Evolutionary conservation across 2,797 vertebrate genomes (phyloP).

Genomic region (Rhynchotus rufescens): DNA sequence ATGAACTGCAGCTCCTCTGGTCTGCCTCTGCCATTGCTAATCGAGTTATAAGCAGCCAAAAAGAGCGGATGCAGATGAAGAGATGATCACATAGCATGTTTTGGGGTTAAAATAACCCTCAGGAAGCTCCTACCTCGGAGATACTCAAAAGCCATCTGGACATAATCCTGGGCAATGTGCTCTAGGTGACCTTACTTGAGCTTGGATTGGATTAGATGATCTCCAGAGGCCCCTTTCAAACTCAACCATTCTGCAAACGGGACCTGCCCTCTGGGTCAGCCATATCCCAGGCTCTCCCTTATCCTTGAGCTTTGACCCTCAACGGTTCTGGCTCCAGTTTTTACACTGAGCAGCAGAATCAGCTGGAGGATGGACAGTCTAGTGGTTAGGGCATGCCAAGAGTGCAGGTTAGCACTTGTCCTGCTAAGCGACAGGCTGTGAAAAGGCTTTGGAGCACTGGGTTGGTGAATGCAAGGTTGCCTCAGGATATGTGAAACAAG

Average conservation of each 20-base stretch:
- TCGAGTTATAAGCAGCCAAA: neutral
- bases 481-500: neutral
- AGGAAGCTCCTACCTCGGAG: too few species aligned
- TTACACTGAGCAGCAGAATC: neutral
- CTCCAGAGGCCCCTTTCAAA: neutral
- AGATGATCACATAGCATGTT: neutral
- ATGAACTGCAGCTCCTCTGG: accelerated
- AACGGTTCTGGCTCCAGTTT: neutral
- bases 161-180: too few species aligned
- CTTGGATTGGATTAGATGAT: neutral
- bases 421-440: neutral
- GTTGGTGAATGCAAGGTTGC: neutral
- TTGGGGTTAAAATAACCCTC: neutral
- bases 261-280: neutral
- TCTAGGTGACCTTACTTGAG: neutral
- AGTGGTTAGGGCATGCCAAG: accelerated
- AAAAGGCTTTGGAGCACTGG: neutral
- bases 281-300: neutral
- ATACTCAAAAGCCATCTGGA: too few species aligned
- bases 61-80: neutral
- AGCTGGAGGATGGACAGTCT: accelerated
- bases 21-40: neutral
- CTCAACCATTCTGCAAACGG: neutral
- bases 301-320: neutral
- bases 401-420: accelerated